phyloP scores from a whole-genome alignment of 2,888 invertebrate genomes.

The Agelastica alni region DNA sequence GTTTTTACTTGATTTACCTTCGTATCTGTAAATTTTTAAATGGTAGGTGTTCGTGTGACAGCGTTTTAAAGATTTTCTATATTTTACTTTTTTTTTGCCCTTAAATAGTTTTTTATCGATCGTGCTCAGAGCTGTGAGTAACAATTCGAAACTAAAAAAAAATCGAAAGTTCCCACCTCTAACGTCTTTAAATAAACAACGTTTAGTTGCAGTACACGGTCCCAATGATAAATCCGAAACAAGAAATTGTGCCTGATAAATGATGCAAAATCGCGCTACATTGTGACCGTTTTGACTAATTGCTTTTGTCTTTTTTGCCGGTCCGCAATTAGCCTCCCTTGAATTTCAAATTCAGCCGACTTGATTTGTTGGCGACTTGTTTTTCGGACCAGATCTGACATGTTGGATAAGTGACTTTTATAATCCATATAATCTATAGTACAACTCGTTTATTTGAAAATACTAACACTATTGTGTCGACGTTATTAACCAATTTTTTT shows the following conservation, averaged over 20 bases:
- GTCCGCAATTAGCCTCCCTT: conserved; percentile 1
- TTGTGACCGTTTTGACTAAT: conserved; percentile 18
- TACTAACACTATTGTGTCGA: too few species aligned
- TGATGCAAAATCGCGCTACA: conserved; percentile 8
- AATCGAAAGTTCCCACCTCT: neutral
- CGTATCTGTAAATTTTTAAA: too few species aligned
- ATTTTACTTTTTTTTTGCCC: too few species aligned
- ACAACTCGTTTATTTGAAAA: neutral
- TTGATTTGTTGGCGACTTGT: conserved; percentile 3
- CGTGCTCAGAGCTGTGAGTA: neutral
- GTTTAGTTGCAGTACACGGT: neutral
- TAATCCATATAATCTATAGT: neutral
- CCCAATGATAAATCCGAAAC: neutral
- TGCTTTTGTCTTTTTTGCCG: conserved; percentile 7
- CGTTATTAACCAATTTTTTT: too few species aligned
- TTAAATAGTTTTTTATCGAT: too few species aligned
- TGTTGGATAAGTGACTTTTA: neutral
- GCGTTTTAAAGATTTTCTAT: too few species aligned
- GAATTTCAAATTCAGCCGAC: conserved; percentile 3
- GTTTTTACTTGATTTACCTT: too few species aligned
- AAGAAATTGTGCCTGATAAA: conserved; percentile 11
- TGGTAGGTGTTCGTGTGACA: too few species aligned
- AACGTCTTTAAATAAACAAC: neutral
- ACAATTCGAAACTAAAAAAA: neutral
- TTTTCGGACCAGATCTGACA: neutral